Percentiles rank a stretch among this genome's conserved stretches.
These are phyloP conservation scores for Nemapogon koenigi DNA, from an alignment of 2,888 invertebrate species.

Conservation along the genomic window DNA sequence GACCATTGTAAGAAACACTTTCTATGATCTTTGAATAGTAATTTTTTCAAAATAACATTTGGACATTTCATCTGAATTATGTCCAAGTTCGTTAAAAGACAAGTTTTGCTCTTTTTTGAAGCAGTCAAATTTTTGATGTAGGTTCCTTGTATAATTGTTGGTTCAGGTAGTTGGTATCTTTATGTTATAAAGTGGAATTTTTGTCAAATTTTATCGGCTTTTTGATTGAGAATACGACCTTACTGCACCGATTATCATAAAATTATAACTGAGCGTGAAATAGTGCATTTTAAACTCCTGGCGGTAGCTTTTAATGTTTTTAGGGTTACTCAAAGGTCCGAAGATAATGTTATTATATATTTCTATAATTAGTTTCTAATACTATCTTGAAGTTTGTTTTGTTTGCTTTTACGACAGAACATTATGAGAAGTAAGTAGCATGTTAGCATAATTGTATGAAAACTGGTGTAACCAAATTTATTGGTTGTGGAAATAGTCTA, in stretches of 20 bases:
- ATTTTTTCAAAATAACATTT: slow-evolving; percentile 40
- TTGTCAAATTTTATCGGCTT: slow-evolving; percentile 61
- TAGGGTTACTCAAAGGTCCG: too few species aligned
- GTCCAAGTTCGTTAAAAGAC: slow-evolving; percentile 52
- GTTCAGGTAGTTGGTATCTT: slow-evolving; percentile 60
- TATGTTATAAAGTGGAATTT: slow-evolving; percentile 62
- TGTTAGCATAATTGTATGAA: too few species aligned
- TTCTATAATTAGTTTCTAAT: too few species aligned
- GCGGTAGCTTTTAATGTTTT: slow-evolving; percentile 64
- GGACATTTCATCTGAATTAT: slow-evolving; percentile 65
- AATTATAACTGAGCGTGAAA: slow-evolving; percentile 32
- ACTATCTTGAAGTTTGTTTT: too few species aligned
- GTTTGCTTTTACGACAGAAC: too few species aligned
- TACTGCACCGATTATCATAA: slow-evolving; percentile 20
- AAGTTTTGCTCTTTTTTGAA: slow-evolving; percentile 3
- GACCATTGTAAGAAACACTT: slow-evolving; percentile 61
- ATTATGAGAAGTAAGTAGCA: too few species aligned
- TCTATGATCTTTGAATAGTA: slow-evolving; percentile 49
- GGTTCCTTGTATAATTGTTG: slow-evolving; percentile 11
- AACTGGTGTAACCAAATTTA: too few species aligned
- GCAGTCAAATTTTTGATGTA: slow-evolving; percentile 16
- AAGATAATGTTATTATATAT: too few species aligned
- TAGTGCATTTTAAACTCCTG: slow-evolving; percentile 30
- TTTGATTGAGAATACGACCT: slow-evolving; percentile 62
- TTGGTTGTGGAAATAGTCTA: too few species aligned